These are phyloP conservation scores for Streblospio benedicti DNA, from an alignment of 1,140 invertebrate species.

Conservation along the genomic window DNA sequence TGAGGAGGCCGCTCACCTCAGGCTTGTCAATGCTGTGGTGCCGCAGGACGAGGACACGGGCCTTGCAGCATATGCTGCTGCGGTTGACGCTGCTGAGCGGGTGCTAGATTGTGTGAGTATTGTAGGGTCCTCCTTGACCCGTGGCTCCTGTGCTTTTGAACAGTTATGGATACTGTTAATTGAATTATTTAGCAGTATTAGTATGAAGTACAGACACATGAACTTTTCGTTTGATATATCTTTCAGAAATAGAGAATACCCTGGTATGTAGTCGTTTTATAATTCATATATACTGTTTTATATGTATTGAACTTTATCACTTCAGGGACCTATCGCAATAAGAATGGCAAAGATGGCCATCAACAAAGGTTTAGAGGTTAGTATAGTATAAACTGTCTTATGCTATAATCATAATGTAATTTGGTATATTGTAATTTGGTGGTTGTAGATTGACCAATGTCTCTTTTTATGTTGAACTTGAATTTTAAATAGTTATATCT, in stretches of 20 bases:
- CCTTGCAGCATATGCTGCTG: constrained; percentile 77
- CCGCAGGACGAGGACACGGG: constrained; percentile 70
- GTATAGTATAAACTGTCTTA: too few relatives aligned
- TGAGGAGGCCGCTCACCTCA: constrained; percentile 64
- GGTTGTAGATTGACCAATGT: not conserved
- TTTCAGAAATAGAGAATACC: too few relatives aligned
- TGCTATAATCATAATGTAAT: too few relatives aligned
- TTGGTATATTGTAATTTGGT: not conserved
- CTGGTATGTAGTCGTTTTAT: not conserved
- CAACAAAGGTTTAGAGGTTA: constrained; percentile 58
- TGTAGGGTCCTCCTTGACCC: too few relatives aligned
- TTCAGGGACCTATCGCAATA: constrained; percentile 83
- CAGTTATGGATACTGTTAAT: too few relatives aligned
- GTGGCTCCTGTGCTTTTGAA: too few relatives aligned
- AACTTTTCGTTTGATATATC: too few relatives aligned
- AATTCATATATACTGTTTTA: not conserved
- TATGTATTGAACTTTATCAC: constrained; percentile 7
- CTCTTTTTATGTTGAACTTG: not conserved
- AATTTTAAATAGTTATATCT: not conserved
- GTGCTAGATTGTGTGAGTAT: constrained; percentile 59
- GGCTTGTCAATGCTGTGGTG: constrained; percentile 80
- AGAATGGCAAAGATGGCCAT: constrained; percentile 88
- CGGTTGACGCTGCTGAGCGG: constrained; percentile 75
- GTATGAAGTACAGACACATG: too few relatives aligned
- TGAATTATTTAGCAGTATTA: too few relatives aligned